phyloP scores from a whole-genome alignment of 2,797 vertebrate species.

The Phyllotis vaccarum region DNA sequence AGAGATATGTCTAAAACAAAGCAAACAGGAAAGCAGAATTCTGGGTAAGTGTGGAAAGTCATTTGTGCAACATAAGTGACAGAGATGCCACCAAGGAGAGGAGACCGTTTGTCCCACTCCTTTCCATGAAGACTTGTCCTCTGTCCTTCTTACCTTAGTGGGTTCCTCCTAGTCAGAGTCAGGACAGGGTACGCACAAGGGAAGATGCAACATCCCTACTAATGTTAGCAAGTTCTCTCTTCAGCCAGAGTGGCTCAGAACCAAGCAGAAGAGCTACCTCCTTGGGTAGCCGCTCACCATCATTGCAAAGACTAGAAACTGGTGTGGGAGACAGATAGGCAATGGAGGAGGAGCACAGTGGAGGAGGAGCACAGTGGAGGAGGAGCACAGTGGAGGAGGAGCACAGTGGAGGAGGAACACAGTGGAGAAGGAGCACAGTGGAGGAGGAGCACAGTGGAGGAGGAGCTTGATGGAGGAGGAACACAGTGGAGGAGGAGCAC shows the following conservation, averaged over 20 bases:
- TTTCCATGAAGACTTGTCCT: too few relatives aligned
- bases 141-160: background rate
- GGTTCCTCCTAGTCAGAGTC: background rate
- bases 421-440: too few relatives aligned
- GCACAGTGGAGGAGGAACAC: background rate
- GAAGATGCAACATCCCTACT: background rate
- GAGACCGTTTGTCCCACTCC: background rate
- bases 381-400: background rate
- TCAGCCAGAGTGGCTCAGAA: background rate
- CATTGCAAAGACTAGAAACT: background rate
- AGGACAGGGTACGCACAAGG: background rate
- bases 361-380: background rate
- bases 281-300: rapidly evolving
- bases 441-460: too few relatives aligned
- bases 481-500: too few relatives aligned
- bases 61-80: background rate
- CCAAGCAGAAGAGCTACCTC: too few relatives aligned
- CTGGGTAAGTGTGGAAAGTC: background rate
- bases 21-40: background rate
- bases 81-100: background rate
- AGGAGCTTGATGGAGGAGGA: too few relatives aligned
- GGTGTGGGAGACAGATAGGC: too few relatives aligned
- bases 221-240: too few relatives aligned
- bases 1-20: background rate
- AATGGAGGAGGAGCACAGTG: background rate